phyloP scores from a whole-genome alignment of 2,888 invertebrate species.

The Acronicta leporina region DNA sequence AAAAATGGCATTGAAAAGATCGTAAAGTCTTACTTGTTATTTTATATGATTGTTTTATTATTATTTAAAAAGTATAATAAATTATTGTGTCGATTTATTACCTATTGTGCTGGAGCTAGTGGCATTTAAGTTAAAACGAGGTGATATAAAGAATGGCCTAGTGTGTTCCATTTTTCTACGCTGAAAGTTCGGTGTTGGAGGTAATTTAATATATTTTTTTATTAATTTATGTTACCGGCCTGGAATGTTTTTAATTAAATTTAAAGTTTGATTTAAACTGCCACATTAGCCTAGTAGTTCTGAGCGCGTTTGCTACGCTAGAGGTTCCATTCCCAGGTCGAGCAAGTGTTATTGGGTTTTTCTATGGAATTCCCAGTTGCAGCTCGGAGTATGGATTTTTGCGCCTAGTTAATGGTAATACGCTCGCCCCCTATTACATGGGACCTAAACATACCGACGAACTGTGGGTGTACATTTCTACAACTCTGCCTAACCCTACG shows the following conservation, averaged over 20 bases:
- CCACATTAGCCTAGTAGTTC: no score
- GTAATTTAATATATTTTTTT: constrained; percentile 16
- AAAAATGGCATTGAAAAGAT: constrained; percentile 35
- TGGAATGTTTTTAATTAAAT: constrained; percentile 16
- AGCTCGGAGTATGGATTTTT: no score
- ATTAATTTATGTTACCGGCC: constrained; percentile 2
- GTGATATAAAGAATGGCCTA: constrained; percentile 30
- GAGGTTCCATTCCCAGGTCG: no score
- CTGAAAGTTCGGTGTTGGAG: constrained; percentile 43
- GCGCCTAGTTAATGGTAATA: no score
- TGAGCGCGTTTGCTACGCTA: no score
- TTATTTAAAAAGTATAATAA: constrained; percentile 32
- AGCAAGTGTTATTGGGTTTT: no score
- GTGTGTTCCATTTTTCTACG: constrained; percentile 37
- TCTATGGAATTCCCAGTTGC: no score
- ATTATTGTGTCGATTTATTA: constrained; percentile 47
- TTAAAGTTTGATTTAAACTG: no score
- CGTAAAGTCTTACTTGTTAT: constrained; percentile 37
- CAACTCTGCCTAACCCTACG: no score
- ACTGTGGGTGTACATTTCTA: no score
- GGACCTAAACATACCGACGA: no score
- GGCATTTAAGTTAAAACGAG: constrained; percentile 35
- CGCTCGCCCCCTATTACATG: no score
- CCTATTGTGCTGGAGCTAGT: constrained; percentile 44
- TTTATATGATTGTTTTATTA: constrained; percentile 31